Evolutionary conservation across 2,888 invertebrate genomes (phyloP).

Genomic region (Myopa tessellatipennis): DNA sequence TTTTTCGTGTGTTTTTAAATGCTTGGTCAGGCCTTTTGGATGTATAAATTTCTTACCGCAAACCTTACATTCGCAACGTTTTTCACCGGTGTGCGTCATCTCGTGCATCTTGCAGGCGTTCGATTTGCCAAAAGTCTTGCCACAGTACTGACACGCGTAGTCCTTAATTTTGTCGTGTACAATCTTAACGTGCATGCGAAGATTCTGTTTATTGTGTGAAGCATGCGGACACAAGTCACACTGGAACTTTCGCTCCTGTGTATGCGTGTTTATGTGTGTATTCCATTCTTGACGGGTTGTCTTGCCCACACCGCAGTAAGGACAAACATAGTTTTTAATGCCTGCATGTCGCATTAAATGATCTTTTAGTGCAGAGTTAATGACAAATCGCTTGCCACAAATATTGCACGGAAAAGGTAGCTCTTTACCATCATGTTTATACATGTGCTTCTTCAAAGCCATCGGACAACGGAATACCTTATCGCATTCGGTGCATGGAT

Average conservation of each 20-base stretch:
- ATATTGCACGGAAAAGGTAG: slow-evolving; percentile 64
- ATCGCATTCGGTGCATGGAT: slow-evolving; percentile 64
- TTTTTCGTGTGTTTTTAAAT: slow-evolving; percentile 62
- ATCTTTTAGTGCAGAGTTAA: slow-evolving; percentile 63
- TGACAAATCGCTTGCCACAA: slow-evolving; percentile 64
- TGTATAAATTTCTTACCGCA: slow-evolving; percentile 64
- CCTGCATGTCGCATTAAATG: slow-evolving; percentile 65
- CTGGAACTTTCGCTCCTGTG: slow-evolving; percentile 64
- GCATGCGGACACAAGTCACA: slow-evolving; percentile 63
- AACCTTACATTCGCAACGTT: slow-evolving; percentile 62
- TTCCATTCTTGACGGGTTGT: slow-evolving; percentile 65
- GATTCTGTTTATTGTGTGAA: slow-evolving; percentile 62
- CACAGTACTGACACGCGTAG: slow-evolving; percentile 63
- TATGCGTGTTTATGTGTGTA: slow-evolving; percentile 63
- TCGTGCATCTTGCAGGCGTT: slow-evolving; percentile 64
- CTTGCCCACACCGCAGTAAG: slow-evolving; percentile 64
- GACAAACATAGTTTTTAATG: slow-evolving; percentile 66
- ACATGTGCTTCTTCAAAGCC: slow-evolving; percentile 64
- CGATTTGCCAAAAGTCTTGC: slow-evolving; percentile 62
- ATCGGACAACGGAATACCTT: slow-evolving; percentile 65
- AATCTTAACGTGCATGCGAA: slow-evolving; percentile 62
- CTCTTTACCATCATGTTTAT: slow-evolving; percentile 63
- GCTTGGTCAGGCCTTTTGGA: slow-evolving; percentile 63
- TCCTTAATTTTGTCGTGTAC: slow-evolving; percentile 64
- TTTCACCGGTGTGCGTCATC: slow-evolving; percentile 62